These are phyloP conservation scores for Hydrozoanthus gracilis DNA, from an alignment of 92 coral and sea anemone genomes.

Conservation along the genomic window DNA sequence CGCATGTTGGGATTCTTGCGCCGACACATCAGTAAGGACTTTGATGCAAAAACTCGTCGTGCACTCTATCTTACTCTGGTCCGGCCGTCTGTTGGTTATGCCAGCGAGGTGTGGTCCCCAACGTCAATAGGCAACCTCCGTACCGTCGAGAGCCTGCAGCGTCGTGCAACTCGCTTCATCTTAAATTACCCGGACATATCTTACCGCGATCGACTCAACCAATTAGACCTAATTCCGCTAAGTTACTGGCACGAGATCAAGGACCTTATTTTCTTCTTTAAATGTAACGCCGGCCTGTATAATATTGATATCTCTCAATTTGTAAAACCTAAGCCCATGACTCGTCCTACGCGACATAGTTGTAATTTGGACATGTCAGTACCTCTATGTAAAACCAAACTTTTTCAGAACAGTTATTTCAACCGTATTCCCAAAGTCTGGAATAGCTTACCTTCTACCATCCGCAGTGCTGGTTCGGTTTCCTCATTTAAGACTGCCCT, in stretches of 20 bases:
- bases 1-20: conserved; percentile 2
- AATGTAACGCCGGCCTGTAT: too few relatives aligned
- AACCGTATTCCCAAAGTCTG: neutral
- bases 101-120: too few relatives aligned
- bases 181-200: too few relatives aligned
- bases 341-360: conserved; percentile 15
- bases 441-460: neutral
- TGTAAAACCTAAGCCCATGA: conserved; percentile 12
- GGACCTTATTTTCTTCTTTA: too few relatives aligned
- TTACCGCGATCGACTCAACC: too few relatives aligned
- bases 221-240: too few relatives aligned
- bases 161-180: too few relatives aligned
- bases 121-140: too few relatives aligned
- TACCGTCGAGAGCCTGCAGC: too few relatives aligned
- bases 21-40: conserved; percentile 3
- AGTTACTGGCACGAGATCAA: too few relatives aligned
- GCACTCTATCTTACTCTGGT: conserved; percentile 10
- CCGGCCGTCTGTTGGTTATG: neutral
- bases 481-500: neutral
- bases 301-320: neutral
- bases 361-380: conserved; percentile 11
- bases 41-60: neutral
- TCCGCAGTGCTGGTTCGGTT: neutral
- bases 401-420: conserved; percentile 16
- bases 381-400: conserved; percentile 37